phyloP scores from a whole-genome alignment of 2,888 invertebrate genomes.

The Eurytoma californica region DNA sequence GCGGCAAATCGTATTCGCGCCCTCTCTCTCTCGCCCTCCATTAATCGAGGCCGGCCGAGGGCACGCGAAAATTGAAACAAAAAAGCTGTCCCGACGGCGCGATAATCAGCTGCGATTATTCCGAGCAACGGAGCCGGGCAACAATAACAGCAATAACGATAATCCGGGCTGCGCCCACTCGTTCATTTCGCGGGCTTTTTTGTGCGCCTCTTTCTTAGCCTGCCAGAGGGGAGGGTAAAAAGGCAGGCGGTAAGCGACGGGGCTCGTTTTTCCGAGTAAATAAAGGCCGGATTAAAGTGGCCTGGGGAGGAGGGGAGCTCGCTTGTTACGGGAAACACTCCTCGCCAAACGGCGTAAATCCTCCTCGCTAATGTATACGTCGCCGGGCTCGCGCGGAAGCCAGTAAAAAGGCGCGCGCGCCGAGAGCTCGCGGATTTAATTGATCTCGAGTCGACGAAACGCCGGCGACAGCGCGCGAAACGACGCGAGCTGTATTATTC shows the following conservation, averaged over 20 bases:
- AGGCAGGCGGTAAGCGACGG: not conserved
- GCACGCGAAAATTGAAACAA: too few species aligned
- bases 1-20: too few species aligned
- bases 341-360: conserved; percentile 28
- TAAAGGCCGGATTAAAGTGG: conserved; percentile 10
- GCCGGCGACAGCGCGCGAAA: too few species aligned
- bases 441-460: too few species aligned
- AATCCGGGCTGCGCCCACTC: not conserved
- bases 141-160: conserved; percentile 8
- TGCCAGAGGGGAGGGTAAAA: not conserved
- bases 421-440: too few species aligned
- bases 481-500: too few species aligned
- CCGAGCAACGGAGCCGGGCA: not conserved
- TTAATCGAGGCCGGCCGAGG: too few species aligned
- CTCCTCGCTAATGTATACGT: conserved; percentile 17
- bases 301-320: not conserved
- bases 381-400: too few species aligned
- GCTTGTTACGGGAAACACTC: conserved; percentile 13
- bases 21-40: too few species aligned
- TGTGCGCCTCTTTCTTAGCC: not conserved
- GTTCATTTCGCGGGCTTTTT: conserved; percentile 15
- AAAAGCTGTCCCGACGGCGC: too few species aligned
- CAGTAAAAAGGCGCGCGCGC: not conserved
- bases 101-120: too few species aligned
- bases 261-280: conserved; percentile 7